Evolutionary conservation across 2,797 vertebrate species (phyloP).

Genomic region (Sebastes steindachneri): DNA sequence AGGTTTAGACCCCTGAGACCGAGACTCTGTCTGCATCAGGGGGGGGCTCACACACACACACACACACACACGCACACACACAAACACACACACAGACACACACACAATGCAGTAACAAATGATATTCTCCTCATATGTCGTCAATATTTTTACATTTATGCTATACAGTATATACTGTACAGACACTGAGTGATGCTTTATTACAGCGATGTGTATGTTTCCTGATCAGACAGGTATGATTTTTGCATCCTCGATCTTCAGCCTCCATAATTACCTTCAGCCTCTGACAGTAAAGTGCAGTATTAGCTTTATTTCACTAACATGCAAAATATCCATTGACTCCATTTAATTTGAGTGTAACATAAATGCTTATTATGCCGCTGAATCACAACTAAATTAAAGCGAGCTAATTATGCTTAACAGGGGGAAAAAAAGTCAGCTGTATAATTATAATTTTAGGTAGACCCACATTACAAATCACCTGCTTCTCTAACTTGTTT

Average conservation of each 20-base stretch:
- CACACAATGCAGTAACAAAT: background rate
- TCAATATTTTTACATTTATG: background rate
- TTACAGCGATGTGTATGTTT: background rate
- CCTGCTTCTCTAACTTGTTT: constrained; percentile 55
- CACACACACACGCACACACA: too few species aligned
- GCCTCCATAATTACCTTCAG: background rate
- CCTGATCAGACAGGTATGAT: background rate
- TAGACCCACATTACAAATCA: constrained; percentile 50
- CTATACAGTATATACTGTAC: background rate
- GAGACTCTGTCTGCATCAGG: constrained; percentile 19
- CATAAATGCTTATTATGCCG: constrained; percentile 50
- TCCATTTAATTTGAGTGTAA: constrained; percentile 53
- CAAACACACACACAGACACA: background rate
- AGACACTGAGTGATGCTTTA: background rate
- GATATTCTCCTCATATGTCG: too few species aligned
- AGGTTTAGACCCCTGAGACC: constrained; percentile 41
- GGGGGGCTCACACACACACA: background rate
- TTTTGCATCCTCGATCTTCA: background rate
- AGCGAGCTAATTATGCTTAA: constrained; percentile 58
- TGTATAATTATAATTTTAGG: constrained; percentile 57
- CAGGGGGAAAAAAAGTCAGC: constrained; percentile 33
- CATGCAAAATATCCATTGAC: constrained; percentile 47
- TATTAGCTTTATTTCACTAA: constrained; percentile 37
- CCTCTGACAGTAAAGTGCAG: constrained; percentile 10
- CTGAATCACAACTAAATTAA: constrained; percentile 63